A percentile compares a stretch with the other conserved stretches of the same genome.
Conservation (phyloP, 2,797 vertebrate genomes). For the Echiichthys vipera region DNA sequence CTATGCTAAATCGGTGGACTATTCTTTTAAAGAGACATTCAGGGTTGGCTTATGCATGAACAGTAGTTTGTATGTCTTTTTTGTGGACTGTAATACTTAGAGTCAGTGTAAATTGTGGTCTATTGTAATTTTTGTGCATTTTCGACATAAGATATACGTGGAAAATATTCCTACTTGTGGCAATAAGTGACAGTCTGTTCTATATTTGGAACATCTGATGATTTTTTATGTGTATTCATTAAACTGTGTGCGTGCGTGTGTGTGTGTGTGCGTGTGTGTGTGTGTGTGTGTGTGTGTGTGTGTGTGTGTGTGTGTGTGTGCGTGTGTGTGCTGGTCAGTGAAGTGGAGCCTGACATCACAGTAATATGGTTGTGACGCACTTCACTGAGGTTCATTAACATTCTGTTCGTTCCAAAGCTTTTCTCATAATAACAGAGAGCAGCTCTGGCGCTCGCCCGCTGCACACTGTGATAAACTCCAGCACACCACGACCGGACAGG, state of each 20-base stretch:
- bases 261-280: neutral
- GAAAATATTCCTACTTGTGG: neutral
- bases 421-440: conserved; percentile 24
- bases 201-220: neutral
- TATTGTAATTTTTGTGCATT: neutral
- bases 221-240: neutral
- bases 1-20: neutral
- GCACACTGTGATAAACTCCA: conserved; percentile 3
- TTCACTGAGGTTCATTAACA: conserved; percentile 65
- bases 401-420: conserved; percentile 51
- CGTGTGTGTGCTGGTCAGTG: neutral
- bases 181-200: neutral
- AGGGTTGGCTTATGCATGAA: neutral
- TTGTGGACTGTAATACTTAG: neutral
- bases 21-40: neutral
- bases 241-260: neutral
- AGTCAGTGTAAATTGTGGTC: neutral
- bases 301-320: neutral
- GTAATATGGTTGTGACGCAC: conserved; percentile 64
- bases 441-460: conserved; percentile 18
- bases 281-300: neutral
- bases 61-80: neutral
- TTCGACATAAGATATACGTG: neutral
- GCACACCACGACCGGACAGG: neutral
- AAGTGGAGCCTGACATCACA: conserved; percentile 58